Percentiles rank a stretch among this genome's conserved stretches.
phyloP scores from a whole-genome alignment of 1,140 invertebrate genomes.

The Drosophila insularis region DNA sequence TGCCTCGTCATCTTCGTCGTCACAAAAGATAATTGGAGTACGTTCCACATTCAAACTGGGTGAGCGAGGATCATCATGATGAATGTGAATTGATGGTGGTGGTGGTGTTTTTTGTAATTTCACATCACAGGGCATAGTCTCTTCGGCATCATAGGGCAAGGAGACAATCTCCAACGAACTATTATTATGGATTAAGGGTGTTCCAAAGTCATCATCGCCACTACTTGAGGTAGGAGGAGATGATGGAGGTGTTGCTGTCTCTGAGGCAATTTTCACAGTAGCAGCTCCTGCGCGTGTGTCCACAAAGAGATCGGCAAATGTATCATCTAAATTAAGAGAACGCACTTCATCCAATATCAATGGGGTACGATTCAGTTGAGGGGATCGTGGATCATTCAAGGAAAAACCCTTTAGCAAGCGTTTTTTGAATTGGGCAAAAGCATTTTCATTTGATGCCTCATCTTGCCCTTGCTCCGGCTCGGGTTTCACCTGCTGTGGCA shows the following conservation, averaged over 20 bases:
- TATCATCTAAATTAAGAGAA: constrained; percentile 74
- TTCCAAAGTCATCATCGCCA: constrained; percentile 24
- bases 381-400: constrained; percentile 82
- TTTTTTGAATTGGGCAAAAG: constrained; percentile 57
- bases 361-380: constrained; percentile 82
- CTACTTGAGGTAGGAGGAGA: neutral
- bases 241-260: neutral
- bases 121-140: constrained; percentile 62
- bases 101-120: constrained; percentile 33
- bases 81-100: constrained; percentile 30
- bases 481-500: neutral
- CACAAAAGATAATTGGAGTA: constrained; percentile 83
- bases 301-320: constrained; percentile 76
- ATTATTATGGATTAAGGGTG: constrained; percentile 39
- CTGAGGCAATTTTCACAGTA: neutral
- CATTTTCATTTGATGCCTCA: constrained; percentile 35
- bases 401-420: constrained; percentile 70
- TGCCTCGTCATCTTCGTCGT: constrained; percentile 69
- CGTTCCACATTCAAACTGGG: constrained; percentile 82
- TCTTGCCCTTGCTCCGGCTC: neutral
- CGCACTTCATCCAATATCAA: constrained; percentile 80
- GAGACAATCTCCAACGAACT: constrained; percentile 65
- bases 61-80: constrained; percentile 82
- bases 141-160: constrained; percentile 59
- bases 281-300: constrained; percentile 49